Base-by-base conservation (phyloP, 2,113 vertebrate species). In the Amphiprion ocellaris region DNA sequence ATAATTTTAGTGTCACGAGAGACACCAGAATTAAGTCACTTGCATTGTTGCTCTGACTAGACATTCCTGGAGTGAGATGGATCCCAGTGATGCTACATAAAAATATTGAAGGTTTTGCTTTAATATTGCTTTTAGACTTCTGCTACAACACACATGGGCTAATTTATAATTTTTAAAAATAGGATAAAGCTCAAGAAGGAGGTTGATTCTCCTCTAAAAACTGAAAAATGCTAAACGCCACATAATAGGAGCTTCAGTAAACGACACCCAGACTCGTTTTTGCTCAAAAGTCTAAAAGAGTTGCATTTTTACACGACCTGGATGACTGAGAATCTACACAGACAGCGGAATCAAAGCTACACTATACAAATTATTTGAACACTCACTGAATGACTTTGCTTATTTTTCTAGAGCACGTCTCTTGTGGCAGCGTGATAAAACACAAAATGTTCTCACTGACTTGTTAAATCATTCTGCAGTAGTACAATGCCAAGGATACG, bases 61-160 rank as follows among this genome's bases (percentile, higher is more conserved):
- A 70, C 30, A 44, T 56, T 69, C 23, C n/a, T 11, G 44, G 55
- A 54, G 9, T 10, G 15, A 41, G 24, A 52, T 37, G 7, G 24
- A 71, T 74, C 49, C 69, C 52, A 70, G 68, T 55, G 50, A 81
- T 49, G 26, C 37, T 49, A 73, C 63, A 61, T 50, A 58, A 62
- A 9, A 23, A 3, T 12, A 9, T 50, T 21, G 33, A 44, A 15
- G 41, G 41, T 15, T 44, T 12, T 44, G 41, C 14, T 44, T 44
- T 4, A 15, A 44, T 44, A 44, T 44, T 14, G 41, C 41, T 44
- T 44, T 44, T 37, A 59, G 58, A 64, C 10, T 23, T 69, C 14
- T 67, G 19, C 65, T 69, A 28, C 30, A n/a, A 28, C 11, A 24
- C 2, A 6, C 6, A 15, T 28, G 54, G 3, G 5, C 6, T 10